A percentile compares a stretch with the other conserved stretches of the same genome.
Evolutionary conservation across 2,888 invertebrate species (phyloP).

Genomic region (Drosophila limbata): DNA sequence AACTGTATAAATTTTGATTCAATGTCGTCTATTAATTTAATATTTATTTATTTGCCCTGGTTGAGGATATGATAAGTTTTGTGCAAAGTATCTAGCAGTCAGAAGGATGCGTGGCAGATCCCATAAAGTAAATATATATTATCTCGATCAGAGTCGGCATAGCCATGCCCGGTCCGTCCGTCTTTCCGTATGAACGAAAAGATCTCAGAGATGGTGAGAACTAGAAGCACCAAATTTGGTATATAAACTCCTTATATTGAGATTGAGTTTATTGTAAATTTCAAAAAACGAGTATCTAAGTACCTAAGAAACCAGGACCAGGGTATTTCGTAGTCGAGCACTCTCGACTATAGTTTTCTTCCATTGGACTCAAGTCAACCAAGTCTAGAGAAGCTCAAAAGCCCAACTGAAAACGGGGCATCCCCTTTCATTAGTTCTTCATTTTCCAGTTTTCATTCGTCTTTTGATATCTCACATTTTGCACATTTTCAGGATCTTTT

Average conservation of each 20-base stretch:
- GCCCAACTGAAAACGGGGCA: slow-evolving; percentile 43
- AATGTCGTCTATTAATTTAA: slow-evolving; percentile 44
- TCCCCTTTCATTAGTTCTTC: slow-evolving; percentile 4
- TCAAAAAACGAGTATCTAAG: neutral
- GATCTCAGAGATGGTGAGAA: too few species aligned
- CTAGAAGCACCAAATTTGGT: too few species aligned
- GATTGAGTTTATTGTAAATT: too few species aligned
- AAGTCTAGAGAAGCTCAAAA: slow-evolving; percentile 53
- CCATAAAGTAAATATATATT: neutral
- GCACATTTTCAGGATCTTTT: slow-evolving; percentile 5
- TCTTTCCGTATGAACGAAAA: neutral
- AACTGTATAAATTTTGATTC: slow-evolving; percentile 57
- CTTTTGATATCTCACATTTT: neutral
- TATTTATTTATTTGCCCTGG: slow-evolving; percentile 57
- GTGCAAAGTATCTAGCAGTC: slow-evolving; percentile 5
- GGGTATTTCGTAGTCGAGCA: neutral
- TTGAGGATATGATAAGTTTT: neutral
- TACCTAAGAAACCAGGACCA: neutral
- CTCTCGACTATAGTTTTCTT: slow-evolving; percentile 4
- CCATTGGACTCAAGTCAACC: slow-evolving; percentile 24
- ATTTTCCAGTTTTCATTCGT: neutral
- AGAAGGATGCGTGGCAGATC: too few species aligned
- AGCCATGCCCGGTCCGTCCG: neutral
- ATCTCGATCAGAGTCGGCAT: neutral
- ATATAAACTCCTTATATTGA: too few species aligned